Evolutionary conservation across 2,113 vertebrate species (phyloP).

Genomic region (Zosterops pallidus): DNA sequence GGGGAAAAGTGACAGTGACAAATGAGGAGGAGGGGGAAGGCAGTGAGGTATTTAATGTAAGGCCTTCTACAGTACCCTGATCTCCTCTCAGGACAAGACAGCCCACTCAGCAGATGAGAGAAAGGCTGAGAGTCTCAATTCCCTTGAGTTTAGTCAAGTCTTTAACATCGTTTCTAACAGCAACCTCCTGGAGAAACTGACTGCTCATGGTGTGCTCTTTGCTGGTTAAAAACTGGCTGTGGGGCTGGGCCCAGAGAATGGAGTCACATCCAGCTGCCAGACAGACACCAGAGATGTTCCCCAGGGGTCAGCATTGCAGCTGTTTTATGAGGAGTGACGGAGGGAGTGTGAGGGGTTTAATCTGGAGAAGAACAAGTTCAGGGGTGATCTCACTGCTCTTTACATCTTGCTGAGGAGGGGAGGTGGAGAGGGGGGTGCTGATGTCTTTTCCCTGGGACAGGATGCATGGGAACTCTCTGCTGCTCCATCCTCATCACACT

Average conservation of each 20-base stretch:
- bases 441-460: background rate
- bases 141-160: background rate
- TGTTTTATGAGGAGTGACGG: background rate
- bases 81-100: background rate
- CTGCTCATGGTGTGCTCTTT: background rate
- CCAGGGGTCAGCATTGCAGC: background rate
- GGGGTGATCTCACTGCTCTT: background rate
- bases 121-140: background rate
- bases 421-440: background rate
- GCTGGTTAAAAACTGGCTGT: background rate
- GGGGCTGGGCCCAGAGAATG: background rate
- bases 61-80: background rate
- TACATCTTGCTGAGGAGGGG: background rate
- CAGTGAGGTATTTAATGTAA: background rate
- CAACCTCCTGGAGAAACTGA: background rate
- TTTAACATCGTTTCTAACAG: background rate
- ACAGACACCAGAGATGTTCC: accelerated
- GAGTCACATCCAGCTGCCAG: background rate
- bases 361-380: background rate
- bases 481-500: background rate
- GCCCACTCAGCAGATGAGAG: background rate
- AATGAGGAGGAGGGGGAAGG: background rate
- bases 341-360: background rate
- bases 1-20: background rate
- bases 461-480: background rate